Evolutionary conservation across 2,888 invertebrate genomes (phyloP).

Genomic region (Ophion ellenae): DNA sequence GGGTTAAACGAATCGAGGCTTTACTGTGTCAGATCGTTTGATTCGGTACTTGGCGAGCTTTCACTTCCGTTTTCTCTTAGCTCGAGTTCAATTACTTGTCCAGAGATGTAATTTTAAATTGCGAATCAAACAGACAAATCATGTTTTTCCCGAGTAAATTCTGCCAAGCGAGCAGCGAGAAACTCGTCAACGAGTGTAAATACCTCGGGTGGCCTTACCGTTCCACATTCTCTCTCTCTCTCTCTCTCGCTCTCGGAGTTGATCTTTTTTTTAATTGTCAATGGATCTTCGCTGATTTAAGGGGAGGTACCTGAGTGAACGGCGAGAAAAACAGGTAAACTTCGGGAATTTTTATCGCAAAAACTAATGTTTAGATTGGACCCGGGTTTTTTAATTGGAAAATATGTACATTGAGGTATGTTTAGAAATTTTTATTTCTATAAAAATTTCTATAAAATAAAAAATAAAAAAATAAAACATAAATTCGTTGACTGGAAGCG

Average conservation of each 20-base stretch:
- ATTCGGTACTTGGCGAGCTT: conserved; percentile 6
- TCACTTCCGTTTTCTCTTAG: neutral
- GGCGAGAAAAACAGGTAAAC: too few species aligned
- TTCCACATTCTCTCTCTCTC: conserved; percentile 12
- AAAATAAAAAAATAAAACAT: too few species aligned
- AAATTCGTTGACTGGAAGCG: too few species aligned
- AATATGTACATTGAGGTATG: too few species aligned
- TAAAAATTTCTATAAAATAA: too few species aligned
- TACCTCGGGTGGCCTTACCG: conserved; percentile 19
- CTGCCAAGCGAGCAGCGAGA: neutral
- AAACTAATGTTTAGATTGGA: too few species aligned
- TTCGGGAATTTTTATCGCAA: too few species aligned
- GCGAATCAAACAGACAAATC: conserved; percentile 5
- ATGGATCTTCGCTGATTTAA: conserved; percentile 35
- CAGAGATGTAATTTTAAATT: neutral
- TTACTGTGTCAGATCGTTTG: neutral
- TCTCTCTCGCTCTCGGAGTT: neutral
- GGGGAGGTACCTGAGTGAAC: too few species aligned
- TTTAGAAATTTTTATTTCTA: too few species aligned
- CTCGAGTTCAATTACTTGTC: conserved; percentile 21
- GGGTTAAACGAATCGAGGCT: neutral
- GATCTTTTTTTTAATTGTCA: neutral
- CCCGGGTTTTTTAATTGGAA: too few species aligned
- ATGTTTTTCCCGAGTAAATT: conserved; percentile 5
- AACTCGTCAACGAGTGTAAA: conserved; percentile 37